Evolutionary conservation across 2,113 vertebrate genomes (phyloP).

Genomic region (Boleophthalmus pectinirostris): DNA sequence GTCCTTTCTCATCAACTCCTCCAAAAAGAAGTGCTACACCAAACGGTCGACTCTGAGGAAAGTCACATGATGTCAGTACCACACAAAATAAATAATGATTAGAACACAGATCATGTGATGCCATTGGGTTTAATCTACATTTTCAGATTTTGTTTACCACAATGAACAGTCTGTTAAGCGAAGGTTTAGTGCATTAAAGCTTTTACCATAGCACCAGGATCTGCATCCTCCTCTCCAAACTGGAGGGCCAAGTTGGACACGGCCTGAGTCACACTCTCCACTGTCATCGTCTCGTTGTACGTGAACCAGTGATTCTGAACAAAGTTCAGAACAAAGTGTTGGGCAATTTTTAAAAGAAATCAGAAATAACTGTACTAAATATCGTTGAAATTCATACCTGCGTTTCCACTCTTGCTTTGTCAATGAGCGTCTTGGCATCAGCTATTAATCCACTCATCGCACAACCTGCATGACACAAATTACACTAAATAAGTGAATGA

Average conservation of each 20-base stretch:
- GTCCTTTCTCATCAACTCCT: slow-evolving; percentile 97
- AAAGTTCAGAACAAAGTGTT: neutral
- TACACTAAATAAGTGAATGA: neutral
- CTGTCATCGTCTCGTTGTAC: slow-evolving; percentile 98
- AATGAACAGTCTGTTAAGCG: too few species aligned
- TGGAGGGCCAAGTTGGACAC: slow-evolving; percentile 97
- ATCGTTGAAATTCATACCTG: slow-evolving; percentile 79
- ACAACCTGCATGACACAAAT: slow-evolving; percentile 80
- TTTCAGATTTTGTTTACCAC: too few species aligned
- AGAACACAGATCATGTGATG: neutral
- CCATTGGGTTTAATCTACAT: too few species aligned
- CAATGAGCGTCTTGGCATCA: slow-evolving; percentile 97
- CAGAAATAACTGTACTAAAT: neutral
- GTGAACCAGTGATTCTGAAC: slow-evolving; percentile 98
- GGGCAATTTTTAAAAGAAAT: neutral
- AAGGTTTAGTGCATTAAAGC: neutral
- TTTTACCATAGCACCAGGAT: slow-evolving; percentile 94
- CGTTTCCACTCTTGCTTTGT: slow-evolving; percentile 98
- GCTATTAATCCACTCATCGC: slow-evolving; percentile 99
- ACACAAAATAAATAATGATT: neutral
- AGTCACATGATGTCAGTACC: neutral
- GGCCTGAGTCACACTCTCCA: slow-evolving; percentile 97
- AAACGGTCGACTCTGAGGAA: slow-evolving; percentile 90
- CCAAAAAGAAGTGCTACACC: slow-evolving; percentile 96
- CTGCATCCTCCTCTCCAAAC: slow-evolving; percentile 98